A percentile compares a stretch with the other conserved stretches of the same genome.
phyloP scores from a whole-genome alignment of 2,888 invertebrate species.

The Hirtodrosophila cameraria region DNA sequence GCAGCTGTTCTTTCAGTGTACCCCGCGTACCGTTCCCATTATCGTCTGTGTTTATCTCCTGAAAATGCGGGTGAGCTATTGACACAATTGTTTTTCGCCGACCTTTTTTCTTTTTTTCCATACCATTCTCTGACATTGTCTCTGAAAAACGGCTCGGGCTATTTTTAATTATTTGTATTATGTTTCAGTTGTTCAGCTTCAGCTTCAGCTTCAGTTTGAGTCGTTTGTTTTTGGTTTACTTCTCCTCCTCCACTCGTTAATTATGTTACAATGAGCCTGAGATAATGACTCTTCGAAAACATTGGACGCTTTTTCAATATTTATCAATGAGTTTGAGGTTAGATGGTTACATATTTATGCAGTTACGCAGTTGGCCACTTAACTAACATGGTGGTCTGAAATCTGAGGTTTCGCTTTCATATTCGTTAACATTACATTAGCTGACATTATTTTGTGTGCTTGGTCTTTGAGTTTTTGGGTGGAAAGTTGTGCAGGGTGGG shows the following conservation, averaged over 20 bases:
- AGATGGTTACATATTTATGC: too few relatives aligned
- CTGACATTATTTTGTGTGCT: constrained; percentile 1
- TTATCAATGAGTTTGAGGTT: constrained; percentile 50
- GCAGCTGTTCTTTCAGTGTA: constrained; percentile 62
- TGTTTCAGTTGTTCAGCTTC: constrained; percentile 65
- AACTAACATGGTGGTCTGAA: constrained; percentile 57
- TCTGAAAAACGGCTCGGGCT: constrained; percentile 49
- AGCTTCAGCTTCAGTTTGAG: constrained; percentile 26
- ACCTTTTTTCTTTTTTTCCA: too few relatives aligned
- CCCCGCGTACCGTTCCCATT: constrained; percentile 52
- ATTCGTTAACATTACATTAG: constrained; percentile 29
- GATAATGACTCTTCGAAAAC: constrained; percentile 42
- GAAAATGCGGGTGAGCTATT: constrained; percentile 76
- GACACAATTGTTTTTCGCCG: constrained; percentile 74
- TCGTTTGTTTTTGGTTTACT: constrained; percentile 28
- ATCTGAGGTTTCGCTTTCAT: constrained; percentile 38
- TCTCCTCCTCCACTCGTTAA: constrained; percentile 50
- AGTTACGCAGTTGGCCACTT: constrained; percentile 61
- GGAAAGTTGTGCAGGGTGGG: background rate
- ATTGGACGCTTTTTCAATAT: constrained; percentile 59
- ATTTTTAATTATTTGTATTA: constrained; percentile 79
- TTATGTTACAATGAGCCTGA: constrained; percentile 47
- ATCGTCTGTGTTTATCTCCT: constrained; percentile 70
- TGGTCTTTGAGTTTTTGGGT: too few relatives aligned
- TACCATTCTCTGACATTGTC: constrained; percentile 37